Percentiles rank a stretch among this genome's conserved stretches.
phyloP scores from a whole-genome alignment of 1,140 invertebrate species.

The Paralvinella palmiformis region DNA sequence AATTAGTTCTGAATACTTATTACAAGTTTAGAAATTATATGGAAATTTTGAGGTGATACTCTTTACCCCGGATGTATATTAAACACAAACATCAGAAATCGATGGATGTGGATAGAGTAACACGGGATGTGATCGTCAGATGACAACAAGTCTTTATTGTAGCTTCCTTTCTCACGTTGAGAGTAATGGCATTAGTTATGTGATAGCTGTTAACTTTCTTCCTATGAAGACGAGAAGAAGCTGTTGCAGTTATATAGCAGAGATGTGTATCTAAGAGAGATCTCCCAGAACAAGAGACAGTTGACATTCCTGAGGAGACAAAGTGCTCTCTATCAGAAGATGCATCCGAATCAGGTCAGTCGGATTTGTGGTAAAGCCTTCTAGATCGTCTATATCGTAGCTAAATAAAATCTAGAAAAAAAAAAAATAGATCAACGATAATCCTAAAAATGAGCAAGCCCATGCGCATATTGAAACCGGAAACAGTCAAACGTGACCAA shows the following conservation, averaged over 20 bases:
- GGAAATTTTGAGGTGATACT: too few species aligned
- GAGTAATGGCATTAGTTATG: background rate
- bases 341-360: conserved; percentile 32
- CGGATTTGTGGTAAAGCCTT: background rate
- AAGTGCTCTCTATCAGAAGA: conserved; percentile 39
- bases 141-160: background rate
- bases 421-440: background rate
- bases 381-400: background rate
- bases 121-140: background rate
- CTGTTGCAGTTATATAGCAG: conserved; percentile 37
- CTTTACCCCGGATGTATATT: too few species aligned
- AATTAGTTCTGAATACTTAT: too few species aligned
- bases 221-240: conserved; percentile 35
- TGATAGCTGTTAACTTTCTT: background rate
- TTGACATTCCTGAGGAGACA: conserved; percentile 36
- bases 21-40: too few species aligned
- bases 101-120: background rate
- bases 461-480: background rate
- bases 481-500: background rate
- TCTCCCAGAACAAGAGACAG: conserved; percentile 23
- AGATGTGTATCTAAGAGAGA: conserved; percentile 34
- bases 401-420: background rate
- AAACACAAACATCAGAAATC: too few species aligned
- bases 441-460: background rate
- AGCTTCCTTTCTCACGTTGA: background rate